These are phyloP conservation scores for Lycocerus yunnanus DNA, from an alignment of 2,888 invertebrate genomes.

Conservation along the genomic window DNA sequence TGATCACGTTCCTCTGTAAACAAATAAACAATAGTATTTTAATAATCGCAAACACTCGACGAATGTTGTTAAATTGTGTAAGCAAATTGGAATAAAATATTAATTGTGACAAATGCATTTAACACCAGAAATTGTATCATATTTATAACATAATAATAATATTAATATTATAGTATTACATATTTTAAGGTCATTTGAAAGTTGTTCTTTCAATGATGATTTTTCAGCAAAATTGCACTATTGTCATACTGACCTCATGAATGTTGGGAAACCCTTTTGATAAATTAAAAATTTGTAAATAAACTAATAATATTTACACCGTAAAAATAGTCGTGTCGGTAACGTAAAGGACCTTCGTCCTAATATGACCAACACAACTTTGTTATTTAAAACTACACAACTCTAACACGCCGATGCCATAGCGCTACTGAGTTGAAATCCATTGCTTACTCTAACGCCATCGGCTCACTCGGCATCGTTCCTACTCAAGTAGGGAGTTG, in stretches of 20 bases:
- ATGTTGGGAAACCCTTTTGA: not conserved
- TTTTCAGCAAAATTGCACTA: not conserved
- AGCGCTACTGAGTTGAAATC: conserved; percentile 23
- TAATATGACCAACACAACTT: conserved; percentile 8
- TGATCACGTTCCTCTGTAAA: not conserved
- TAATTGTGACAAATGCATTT: not conserved
- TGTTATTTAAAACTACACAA: conserved; percentile 5
- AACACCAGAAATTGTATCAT: not conserved
- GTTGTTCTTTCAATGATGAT: conserved; percentile 11
- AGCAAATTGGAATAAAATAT: not conserved
- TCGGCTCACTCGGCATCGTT: conserved; percentile 4
- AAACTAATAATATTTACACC: not conserved
- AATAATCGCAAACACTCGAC: not conserved
- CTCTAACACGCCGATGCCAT: conserved; percentile 21
- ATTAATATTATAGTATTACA: conserved; percentile 2
- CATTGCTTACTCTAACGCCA: conserved; percentile 5
- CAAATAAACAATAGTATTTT: not conserved
- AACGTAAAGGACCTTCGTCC: not conserved
- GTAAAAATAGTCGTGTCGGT: not conserved
- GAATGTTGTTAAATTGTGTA: not conserved
- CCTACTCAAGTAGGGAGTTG: conserved; percentile 16
- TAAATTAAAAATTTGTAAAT: not conserved
- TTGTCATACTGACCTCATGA: not conserved
- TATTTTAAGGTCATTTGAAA: conserved; percentile 28
- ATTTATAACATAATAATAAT: not conserved